A percentile compares a stretch with the other conserved stretches of the same genome.
These are phyloP conservation scores for Actias luna DNA, from an alignment of 2,888 invertebrate species.

Conservation along the genomic window DNA sequence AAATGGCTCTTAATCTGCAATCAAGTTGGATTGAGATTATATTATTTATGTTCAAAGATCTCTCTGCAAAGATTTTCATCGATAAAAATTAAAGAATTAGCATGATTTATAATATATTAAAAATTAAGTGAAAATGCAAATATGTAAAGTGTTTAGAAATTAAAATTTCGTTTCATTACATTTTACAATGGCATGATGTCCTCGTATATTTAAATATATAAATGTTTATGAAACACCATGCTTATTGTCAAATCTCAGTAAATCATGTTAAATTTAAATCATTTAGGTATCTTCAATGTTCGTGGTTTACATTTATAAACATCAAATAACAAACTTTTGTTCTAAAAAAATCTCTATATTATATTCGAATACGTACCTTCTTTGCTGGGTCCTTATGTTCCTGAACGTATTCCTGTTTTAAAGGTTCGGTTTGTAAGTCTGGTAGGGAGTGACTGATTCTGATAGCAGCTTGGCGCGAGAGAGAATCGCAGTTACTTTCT, in stretches of 20 bases:
- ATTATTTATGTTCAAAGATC: neutral
- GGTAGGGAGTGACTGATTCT: slow-evolving; percentile 89
- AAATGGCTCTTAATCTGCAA: neutral
- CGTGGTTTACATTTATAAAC: no score
- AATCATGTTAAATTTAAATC: no score
- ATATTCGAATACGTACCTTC: slow-evolving; percentile 75
- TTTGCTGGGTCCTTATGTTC: slow-evolving; percentile 86
- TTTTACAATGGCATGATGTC: neutral
- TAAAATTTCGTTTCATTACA: neutral
- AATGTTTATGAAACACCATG: neutral
- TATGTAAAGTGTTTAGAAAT: neutral
- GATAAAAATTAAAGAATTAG: neutral
- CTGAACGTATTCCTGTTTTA: slow-evolving; percentile 86
- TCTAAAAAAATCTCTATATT: no score
- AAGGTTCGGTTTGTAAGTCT: slow-evolving; percentile 86
- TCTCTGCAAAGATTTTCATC: neutral
- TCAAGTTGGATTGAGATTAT: neutral
- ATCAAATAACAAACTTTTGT: no score
- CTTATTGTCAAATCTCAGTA: no score
- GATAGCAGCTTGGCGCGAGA: slow-evolving; percentile 85
- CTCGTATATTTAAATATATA: neutral
- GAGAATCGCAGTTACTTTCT: slow-evolving; percentile 79
- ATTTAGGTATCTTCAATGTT: no score
- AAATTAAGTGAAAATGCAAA: neutral
- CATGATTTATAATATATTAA: neutral